Conservation (phyloP, 2,797 vertebrate species). For the Arremon brunneinucha region DNA sequence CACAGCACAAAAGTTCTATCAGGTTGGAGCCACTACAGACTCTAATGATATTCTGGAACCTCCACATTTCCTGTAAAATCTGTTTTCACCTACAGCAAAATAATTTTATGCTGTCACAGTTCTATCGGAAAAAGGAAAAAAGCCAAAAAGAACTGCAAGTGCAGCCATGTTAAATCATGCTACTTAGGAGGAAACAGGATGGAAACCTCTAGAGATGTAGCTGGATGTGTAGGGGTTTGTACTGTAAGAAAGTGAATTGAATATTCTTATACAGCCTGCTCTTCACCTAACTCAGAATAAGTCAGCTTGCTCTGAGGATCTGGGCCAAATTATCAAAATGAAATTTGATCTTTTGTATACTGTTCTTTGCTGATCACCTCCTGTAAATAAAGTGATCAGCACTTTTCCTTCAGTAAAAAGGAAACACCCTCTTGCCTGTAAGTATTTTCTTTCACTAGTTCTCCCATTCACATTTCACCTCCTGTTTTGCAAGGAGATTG, state of each 20-base stretch:
- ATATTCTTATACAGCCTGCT: neutral
- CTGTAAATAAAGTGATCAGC: neutral
- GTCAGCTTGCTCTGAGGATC: neutral
- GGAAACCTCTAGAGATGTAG: neutral
- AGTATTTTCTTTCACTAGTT: neutral
- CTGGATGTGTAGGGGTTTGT: neutral
- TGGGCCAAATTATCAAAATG: neutral
- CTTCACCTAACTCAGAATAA: neutral
- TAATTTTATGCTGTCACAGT: neutral
- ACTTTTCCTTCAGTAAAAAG: neutral
- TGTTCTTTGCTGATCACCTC: neutral
- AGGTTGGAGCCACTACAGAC: neutral
- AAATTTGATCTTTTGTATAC: neutral
- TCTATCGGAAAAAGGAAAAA: neutral
- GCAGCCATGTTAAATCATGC: neutral
- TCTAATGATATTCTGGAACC: neutral
- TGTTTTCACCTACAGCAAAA: neutral
- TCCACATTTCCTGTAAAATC: neutral
- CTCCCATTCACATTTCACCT: neutral
- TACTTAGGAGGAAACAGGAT: neutral
- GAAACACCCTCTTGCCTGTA: neutral
- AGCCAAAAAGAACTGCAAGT: neutral
- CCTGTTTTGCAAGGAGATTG: neutral
- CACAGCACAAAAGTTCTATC: neutral
- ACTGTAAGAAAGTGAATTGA: neutral